Percentiles rank a stretch among this genome's conserved stretches.
These are phyloP conservation scores for Hydrophis major DNA, from an alignment of 2,797 vertebrate genomes.

Conservation along the genomic window DNA sequence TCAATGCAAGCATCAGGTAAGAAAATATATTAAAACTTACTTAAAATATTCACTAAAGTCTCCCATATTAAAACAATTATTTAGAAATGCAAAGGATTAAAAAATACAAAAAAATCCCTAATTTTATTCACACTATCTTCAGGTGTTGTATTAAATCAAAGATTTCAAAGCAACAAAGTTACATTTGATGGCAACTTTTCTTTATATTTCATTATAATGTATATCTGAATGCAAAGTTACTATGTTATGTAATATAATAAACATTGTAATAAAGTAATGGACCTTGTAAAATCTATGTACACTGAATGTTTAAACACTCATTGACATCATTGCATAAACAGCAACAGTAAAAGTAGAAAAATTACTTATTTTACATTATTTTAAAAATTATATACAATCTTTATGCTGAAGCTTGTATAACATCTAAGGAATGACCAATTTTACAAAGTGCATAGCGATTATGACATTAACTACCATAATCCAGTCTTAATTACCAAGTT, in stretches of 20 bases:
- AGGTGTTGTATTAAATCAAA: constrained; percentile 65
- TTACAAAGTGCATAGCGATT: neutral
- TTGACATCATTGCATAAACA: neutral
- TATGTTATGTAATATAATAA: neutral
- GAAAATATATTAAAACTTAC: constrained; percentile 48
- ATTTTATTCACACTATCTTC: constrained; percentile 63
- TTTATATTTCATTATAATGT: neutral
- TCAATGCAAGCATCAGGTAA: constrained; percentile 56
- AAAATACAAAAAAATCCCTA: constrained; percentile 59
- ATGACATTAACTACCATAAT: neutral
- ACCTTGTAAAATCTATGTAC: neutral
- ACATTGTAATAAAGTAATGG: neutral
- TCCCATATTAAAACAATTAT: constrained; percentile 65
- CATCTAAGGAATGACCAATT: neutral
- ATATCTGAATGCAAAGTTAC: constrained; percentile 38
- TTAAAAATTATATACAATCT: too few species aligned
- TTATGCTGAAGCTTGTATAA: neutral
- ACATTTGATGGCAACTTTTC: constrained; percentile 48
- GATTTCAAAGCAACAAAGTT: constrained; percentile 57
- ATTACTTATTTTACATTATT: neutral
- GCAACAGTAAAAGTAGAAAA: neutral
- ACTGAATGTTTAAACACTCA: neutral
- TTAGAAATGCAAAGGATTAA: constrained; percentile 50
- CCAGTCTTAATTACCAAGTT: neutral
- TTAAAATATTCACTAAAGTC: constrained; percentile 54